Conservation (phyloP, 35 echinoderm and acorn worm genomes). For the Ophioderma brevispina region DNA sequence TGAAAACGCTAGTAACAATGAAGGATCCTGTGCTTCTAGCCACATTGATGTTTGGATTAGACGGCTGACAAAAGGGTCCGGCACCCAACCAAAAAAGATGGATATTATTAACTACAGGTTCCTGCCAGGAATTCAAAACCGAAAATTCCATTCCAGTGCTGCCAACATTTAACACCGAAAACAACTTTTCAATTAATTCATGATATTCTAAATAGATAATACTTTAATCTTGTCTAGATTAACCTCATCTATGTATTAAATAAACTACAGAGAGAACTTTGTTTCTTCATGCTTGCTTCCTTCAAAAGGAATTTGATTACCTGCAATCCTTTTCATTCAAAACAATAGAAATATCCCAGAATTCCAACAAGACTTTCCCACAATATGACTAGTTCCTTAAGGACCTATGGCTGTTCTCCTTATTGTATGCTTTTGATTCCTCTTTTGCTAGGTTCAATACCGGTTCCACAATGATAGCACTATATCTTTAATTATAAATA, state of each 20-base stretch:
- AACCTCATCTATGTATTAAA: neutral
- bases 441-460: slow-evolving; percentile 44
- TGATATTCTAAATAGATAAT: neutral
- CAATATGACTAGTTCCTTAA: neutral
- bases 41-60: slow-evolving; percentile 72
- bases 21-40: slow-evolving; percentile 12
- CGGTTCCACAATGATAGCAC: slow-evolving; percentile 29
- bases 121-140: neutral
- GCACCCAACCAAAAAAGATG: slow-evolving; percentile 3
- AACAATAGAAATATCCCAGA: too few relatives aligned
- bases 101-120: neutral
- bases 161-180: neutral
- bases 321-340: neutral
- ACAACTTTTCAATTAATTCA: neutral
- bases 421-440: neutral
- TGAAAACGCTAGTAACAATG: neutral
- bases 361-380: slow-evolving; percentile 4
- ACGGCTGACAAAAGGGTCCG: slow-evolving; percentile 12
- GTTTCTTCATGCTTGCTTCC: neutral
- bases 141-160: neutral
- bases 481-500: slow-evolving; percentile 71
- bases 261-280: neutral
- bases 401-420: neutral
- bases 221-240: neutral
- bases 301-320: neutral